Conservation (phyloP, 2,113 vertebrate genomes). For the Mystacornis crossleyi region DNA sequence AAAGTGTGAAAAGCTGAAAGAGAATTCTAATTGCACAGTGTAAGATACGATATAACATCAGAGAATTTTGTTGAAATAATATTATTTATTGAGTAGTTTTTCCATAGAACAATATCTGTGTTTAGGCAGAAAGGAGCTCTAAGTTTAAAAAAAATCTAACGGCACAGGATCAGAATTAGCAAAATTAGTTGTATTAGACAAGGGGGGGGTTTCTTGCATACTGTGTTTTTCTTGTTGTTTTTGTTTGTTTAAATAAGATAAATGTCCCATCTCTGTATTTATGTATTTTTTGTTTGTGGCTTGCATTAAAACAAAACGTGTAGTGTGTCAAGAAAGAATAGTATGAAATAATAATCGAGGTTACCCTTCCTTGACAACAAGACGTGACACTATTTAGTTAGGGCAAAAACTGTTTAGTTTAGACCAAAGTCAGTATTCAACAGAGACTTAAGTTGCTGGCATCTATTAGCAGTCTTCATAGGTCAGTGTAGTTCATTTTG, state of each 20-base stretch:
- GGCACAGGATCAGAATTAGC: not conserved
- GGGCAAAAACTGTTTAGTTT: not conserved
- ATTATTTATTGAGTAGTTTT: not conserved
- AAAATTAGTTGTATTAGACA: not conserved
- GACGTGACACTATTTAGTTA: conserved; percentile 5
- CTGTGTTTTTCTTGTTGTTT: not conserved
- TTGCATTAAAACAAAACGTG: not conserved
- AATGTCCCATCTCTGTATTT: not conserved
- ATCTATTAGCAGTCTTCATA: not conserved
- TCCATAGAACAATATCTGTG: not conserved
- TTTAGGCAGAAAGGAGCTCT: not conserved
- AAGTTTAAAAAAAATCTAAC: not conserved
- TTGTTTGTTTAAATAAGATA: not conserved
- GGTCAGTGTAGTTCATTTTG: not conserved
- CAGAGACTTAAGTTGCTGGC: not conserved
- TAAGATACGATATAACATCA: not conserved
- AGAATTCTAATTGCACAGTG: not conserved
- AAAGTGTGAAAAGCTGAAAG: not conserved
- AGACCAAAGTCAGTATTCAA: not conserved
- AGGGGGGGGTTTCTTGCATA: not conserved
- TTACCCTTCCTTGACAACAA: conserved; percentile 20
- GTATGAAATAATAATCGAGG: not conserved
- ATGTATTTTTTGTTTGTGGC: not conserved
- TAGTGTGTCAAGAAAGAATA: not conserved
- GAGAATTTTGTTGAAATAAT: not conserved